Conservation (phyloP, 2,797 vertebrate species). For the Mormyrus hasselquistii region DNA sequence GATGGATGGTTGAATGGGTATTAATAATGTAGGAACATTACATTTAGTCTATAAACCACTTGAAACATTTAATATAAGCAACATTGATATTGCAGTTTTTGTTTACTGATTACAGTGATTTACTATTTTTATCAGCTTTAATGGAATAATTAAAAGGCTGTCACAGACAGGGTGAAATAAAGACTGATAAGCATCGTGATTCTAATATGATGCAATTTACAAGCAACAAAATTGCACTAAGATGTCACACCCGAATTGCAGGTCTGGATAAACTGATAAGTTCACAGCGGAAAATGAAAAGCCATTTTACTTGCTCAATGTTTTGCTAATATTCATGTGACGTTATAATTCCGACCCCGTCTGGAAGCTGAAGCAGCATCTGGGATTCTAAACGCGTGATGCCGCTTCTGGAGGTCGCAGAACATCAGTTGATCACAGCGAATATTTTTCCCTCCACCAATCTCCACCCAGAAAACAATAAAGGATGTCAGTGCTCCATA, state of each 20-base stretch:
- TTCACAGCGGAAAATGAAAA: background rate
- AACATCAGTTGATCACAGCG: background rate
- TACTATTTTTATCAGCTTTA: constrained; percentile 2
- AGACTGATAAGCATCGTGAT: background rate
- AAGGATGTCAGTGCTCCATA: background rate
- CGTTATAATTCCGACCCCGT: background rate
- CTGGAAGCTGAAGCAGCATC: background rate
- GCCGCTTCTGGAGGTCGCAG: background rate
- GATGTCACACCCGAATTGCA: background rate
- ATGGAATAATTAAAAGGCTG: background rate
- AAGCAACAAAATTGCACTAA: constrained; percentile 4
- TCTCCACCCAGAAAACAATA: background rate
- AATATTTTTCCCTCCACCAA: background rate
- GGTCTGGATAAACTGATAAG: background rate
- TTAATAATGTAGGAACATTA: background rate
- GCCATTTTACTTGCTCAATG: background rate
- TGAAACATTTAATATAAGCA: background rate
- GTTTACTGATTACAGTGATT: constrained; percentile 4
- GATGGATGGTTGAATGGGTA: background rate
- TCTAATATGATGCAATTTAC: background rate
- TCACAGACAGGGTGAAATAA: background rate
- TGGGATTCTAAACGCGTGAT: background rate
- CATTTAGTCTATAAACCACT: background rate
- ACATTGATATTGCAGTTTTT: background rate
- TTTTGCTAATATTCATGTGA: background rate